These are phyloP conservation scores for Tragelaphus imberbis DNA, from an alignment of 2,113 vertebrate genomes.

Conservation along the genomic window DNA sequence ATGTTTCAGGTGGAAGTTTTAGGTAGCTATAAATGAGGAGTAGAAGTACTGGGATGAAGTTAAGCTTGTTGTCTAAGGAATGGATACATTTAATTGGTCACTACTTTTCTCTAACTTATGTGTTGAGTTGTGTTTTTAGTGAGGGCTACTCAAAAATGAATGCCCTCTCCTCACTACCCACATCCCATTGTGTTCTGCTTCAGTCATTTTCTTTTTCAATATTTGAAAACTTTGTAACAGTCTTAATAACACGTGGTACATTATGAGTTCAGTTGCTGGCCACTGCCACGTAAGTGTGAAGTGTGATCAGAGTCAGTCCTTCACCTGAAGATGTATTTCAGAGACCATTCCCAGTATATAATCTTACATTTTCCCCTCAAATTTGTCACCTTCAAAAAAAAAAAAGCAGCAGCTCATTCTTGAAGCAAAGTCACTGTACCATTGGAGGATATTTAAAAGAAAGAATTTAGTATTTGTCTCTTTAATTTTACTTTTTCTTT, in stretches of 20 bases:
- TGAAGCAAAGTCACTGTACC: not conserved
- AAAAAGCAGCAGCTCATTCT: not conserved
- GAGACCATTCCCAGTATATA: not conserved
- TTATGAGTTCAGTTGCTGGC: not conserved
- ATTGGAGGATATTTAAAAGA: not conserved
- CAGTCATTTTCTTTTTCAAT: not conserved
- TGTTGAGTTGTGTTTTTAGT: not conserved
- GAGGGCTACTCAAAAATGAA: not conserved
- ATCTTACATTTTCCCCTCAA: not conserved
- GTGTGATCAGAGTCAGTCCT: not conserved
- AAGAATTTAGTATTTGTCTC: not conserved
- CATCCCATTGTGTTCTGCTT: not conserved
- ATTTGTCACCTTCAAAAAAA: not conserved
- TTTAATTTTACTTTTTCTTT: slow-evolving; percentile 18
- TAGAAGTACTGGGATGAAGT: not conserved
- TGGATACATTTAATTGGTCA: not conserved
- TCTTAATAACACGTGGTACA: not conserved
- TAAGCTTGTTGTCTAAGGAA: not conserved
- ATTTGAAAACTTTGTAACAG: not conserved
- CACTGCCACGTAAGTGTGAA: not conserved
- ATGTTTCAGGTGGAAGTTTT: not conserved
- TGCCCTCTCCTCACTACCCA: not conserved
- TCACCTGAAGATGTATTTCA: not conserved
- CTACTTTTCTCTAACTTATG: not conserved
- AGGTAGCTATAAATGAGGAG: not conserved